A percentile compares a stretch with the other conserved stretches of the same genome.
These are phyloP conservation scores for Salarias fasciatus DNA, from an alignment of 2,797 vertebrate species.

Conservation along the genomic window DNA sequence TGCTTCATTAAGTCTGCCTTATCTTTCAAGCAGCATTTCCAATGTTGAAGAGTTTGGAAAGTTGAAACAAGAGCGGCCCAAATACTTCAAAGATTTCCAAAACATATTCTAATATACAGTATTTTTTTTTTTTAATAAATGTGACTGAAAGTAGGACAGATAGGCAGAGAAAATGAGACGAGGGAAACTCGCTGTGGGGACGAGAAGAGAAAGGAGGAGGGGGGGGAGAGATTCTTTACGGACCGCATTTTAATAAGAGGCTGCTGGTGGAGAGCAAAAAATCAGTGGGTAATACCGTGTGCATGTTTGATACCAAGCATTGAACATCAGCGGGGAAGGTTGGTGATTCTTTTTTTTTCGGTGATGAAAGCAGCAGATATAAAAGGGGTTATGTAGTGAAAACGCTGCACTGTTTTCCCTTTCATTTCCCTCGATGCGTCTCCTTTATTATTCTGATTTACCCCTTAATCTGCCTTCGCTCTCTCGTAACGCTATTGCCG, in stretches of 20 bases:
- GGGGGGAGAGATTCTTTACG: constrained; percentile 16
- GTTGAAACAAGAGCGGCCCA: constrained; percentile 27
- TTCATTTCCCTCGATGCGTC: background rate
- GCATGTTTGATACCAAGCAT: constrained; percentile 26
- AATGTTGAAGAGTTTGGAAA: constrained; percentile 16
- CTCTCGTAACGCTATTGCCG: constrained; percentile 1
- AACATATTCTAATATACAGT: constrained; percentile 20
- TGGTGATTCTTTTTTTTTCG: constrained; percentile 4
- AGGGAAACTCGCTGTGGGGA: background rate
- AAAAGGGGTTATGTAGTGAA: constrained; percentile 15
- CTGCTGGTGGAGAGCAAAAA: constrained; percentile 19
- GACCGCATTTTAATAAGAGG: constrained; percentile 30
- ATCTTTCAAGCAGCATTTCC: constrained; percentile 30
- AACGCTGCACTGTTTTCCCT: background rate
- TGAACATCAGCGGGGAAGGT: constrained; percentile 3
- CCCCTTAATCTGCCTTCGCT: constrained; percentile 18
- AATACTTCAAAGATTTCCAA: constrained; percentile 46
- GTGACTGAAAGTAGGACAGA: constrained; percentile 54
- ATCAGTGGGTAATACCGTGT: constrained; percentile 24
- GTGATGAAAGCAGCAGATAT: constrained; percentile 14
- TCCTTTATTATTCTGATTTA: constrained; percentile 14
- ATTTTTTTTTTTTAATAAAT: constrained; percentile 27
- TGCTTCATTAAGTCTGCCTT: constrained; percentile 36
- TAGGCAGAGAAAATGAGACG: constrained; percentile 39
- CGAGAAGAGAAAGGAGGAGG: background rate